Conservation (phyloP, 2,113 vertebrate species). For the Pelecanoides urinatrix region DNA sequence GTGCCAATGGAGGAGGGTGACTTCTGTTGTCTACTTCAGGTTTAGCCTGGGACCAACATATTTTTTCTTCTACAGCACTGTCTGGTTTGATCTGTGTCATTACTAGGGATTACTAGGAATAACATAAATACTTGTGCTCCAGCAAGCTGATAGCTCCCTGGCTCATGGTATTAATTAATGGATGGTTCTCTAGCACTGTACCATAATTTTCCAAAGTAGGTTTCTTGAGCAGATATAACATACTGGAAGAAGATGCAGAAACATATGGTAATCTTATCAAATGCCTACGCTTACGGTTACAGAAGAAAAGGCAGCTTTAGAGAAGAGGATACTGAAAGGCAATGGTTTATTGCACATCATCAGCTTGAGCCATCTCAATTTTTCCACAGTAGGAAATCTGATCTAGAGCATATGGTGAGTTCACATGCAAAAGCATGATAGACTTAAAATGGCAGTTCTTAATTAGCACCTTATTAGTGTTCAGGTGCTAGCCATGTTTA, state of each 20-base stretch:
- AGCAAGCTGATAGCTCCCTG: not conserved
- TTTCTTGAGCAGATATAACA: not conserved
- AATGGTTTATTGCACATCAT: constrained; percentile 3
- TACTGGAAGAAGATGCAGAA: not conserved
- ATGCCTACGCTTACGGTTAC: not conserved
- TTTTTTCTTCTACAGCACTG: not conserved
- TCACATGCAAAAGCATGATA: not conserved
- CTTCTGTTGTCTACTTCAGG: not conserved
- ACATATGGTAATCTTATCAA: not conserved
- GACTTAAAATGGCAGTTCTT: constrained; percentile 53
- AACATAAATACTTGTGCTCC: not conserved
- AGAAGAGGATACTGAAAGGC: not conserved
- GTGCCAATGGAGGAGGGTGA: not conserved
- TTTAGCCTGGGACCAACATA: not conserved
- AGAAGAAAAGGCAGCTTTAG: not conserved
- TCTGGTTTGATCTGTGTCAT: not conserved
- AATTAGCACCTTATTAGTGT: constrained; percentile 55
- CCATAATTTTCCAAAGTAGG: not conserved
- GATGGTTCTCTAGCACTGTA: not conserved
- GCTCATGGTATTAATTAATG: not conserved
- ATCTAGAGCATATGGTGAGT: constrained; percentile 44
- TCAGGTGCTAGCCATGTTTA: constrained; percentile 41
- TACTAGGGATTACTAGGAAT: not conserved
- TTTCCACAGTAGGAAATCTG: constrained; percentile 1
- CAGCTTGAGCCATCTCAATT: not conserved